phyloP scores from a whole-genome alignment of 2,113 vertebrate species.

The Cariama cristata region DNA sequence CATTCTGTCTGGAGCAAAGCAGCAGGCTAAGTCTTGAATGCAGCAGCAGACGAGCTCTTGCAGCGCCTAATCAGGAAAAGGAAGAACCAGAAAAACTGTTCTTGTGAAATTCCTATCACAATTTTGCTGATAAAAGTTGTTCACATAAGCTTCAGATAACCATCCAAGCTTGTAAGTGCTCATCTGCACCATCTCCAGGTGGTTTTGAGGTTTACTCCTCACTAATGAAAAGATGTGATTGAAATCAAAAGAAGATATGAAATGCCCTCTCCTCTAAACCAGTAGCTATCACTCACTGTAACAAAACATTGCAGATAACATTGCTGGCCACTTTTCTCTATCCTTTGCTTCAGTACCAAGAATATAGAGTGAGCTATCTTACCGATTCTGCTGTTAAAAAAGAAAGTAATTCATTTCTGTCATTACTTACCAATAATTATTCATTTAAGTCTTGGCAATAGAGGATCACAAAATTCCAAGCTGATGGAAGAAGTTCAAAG shows the following conservation, averaged over 20 bases:
- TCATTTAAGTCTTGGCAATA: background rate
- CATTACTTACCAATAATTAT: constrained; percentile 4
- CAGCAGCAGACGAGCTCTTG: background rate
- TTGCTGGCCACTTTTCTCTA: background rate
- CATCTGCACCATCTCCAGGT: constrained; percentile 50
- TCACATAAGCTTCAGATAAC: constrained; percentile 59
- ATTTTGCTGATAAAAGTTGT: constrained; percentile 36
- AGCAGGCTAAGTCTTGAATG: background rate
- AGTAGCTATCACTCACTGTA: constrained; percentile 11
- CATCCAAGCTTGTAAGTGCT: constrained; percentile 35
- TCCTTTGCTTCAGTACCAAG: background rate
- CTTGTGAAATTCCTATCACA: constrained; percentile 21
- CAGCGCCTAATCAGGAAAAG: background rate
- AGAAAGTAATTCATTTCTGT: background rate
- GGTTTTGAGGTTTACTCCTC: constrained; percentile 45
- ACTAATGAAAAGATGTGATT: constrained; percentile 52
- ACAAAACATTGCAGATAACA: constrained; percentile 33
- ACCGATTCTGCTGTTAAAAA: background rate
- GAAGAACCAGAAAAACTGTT: background rate
- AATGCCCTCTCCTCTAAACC: constrained; percentile 23
- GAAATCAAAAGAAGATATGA: constrained; percentile 26
- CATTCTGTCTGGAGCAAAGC: background rate
- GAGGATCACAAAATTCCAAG: background rate
- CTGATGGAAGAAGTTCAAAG: background rate
- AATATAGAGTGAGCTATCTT: background rate